phyloP scores from a whole-genome alignment of 2,888 invertebrate species.

The Hypselothyrea guttata region DNA sequence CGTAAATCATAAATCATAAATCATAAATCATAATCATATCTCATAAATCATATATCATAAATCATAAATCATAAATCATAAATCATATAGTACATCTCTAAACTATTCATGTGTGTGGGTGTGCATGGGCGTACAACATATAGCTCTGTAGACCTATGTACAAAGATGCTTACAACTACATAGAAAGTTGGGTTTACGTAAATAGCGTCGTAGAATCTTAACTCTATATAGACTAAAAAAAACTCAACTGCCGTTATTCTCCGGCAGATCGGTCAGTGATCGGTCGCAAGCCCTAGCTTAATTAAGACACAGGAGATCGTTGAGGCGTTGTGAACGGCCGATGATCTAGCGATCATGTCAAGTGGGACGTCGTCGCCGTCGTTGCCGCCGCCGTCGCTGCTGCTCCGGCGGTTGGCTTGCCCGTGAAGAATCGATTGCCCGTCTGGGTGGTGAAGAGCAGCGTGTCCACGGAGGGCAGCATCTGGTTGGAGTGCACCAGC shows the following conservation, averaged over 20 bases:
- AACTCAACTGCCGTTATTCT: slow-evolving; percentile 30
- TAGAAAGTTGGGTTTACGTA: slow-evolving; percentile 58
- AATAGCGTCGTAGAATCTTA: slow-evolving; percentile 68
- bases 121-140: no score
- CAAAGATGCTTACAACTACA: slow-evolving; percentile 51
- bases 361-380: slow-evolving; percentile 47
- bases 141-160: slow-evolving; percentile 40
- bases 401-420: slow-evolving; percentile 40
- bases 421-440: slow-evolving; percentile 65
- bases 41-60: slow-evolving; percentile 1
- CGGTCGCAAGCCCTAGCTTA: slow-evolving; percentile 67
- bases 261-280: slow-evolving; percentile 31
- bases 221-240: slow-evolving; percentile 53
- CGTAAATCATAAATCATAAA: slow-evolving; percentile 1
- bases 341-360: slow-evolving; percentile 62
- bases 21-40: neutral
- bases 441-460: slow-evolving; percentile 75
- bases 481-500: slow-evolving; percentile 74
- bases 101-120: no score
- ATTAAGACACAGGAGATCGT: slow-evolving; percentile 77
- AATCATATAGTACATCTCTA: slow-evolving; percentile 2
- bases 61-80: slow-evolving; percentile 1
- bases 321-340: slow-evolving; percentile 54
- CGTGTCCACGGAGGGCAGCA: slow-evolving; percentile 81
- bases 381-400: slow-evolving; percentile 26